Percentiles rank a stretch among this genome's conserved stretches.
Evolutionary conservation across 2,888 invertebrate species (phyloP).

Genomic region (Hermaeophaga mercurialis): DNA sequence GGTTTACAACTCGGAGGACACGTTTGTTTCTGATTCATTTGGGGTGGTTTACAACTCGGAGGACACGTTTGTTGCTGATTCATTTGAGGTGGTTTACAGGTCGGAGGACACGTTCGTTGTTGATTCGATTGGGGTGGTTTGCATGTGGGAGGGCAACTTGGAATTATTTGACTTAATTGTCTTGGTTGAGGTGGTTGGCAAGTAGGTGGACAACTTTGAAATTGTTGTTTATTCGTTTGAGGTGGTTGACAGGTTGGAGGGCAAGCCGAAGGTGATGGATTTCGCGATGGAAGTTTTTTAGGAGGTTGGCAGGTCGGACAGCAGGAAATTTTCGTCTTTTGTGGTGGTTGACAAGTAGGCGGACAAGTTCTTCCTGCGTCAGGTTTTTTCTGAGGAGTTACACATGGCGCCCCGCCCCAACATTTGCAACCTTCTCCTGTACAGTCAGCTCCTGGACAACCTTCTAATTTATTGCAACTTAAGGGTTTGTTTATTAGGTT

Average conservation of each 20-base stretch:
- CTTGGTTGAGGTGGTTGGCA: background rate
- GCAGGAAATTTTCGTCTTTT: background rate
- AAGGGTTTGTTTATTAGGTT: background rate
- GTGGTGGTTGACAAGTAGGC: background rate
- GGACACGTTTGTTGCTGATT: background rate
- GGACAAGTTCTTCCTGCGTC: background rate
- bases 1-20: background rate
- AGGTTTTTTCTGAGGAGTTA: background rate
- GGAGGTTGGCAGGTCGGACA: background rate
- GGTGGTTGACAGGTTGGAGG: background rate
- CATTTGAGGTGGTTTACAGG: background rate
- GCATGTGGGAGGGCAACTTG: background rate
- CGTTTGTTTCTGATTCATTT: background rate
- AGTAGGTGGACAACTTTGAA: background rate
- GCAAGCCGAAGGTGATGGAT: background rate
- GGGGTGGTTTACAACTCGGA: background rate
- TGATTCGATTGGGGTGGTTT: background rate
- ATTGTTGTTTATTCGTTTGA: background rate
- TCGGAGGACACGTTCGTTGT: background rate
- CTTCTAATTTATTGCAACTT: constrained; percentile 1
- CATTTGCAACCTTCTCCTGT: constrained; percentile 1
- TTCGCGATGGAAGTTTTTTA: background rate
- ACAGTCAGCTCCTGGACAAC: background rate
- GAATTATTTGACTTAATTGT: too few species aligned
- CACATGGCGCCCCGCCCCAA: constrained; percentile 1